Conservation (phyloP, 2,888 invertebrate genomes). For the Lysandra bellargus region DNA sequence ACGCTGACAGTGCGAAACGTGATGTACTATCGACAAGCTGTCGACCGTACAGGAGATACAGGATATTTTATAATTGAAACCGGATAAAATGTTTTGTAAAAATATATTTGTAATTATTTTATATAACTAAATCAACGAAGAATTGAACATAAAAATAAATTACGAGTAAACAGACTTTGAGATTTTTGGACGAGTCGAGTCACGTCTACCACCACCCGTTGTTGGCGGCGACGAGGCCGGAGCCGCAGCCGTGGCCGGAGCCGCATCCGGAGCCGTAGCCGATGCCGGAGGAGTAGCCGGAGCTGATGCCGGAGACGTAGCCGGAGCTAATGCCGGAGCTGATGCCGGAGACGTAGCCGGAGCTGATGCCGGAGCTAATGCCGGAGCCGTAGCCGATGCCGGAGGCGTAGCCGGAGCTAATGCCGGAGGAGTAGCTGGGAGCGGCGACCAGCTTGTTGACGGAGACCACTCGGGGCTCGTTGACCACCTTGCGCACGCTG, state of each 20-base stretch:
- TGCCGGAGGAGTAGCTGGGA: slow-evolving; percentile 43
- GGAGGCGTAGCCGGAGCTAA: slow-evolving; percentile 36
- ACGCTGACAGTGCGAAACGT: too few species aligned
- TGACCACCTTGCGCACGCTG: slow-evolving; percentile 54
- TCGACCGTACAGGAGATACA: too few species aligned
- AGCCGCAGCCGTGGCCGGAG: slow-evolving; percentile 38
- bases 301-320: slow-evolving; percentile 38
- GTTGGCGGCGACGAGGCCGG: background rate
- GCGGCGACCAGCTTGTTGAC: slow-evolving; percentile 58
- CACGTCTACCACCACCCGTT: slow-evolving; percentile 45
- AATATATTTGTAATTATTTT: slow-evolving; percentile 1
- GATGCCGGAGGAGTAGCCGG: slow-evolving; percentile 38
- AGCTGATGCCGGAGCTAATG: slow-evolving; percentile 39
- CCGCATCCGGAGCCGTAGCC: slow-evolving; percentile 42
- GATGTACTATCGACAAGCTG: too few species aligned
- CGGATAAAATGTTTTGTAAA: background rate
- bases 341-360: slow-evolving; percentile 37
- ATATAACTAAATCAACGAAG: background rate
- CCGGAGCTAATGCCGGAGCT: slow-evolving; percentile 30
- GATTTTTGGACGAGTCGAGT: background rate
- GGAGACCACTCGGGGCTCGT: slow-evolving; percentile 57
- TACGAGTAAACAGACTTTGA: background rate
- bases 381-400: slow-evolving; percentile 39
- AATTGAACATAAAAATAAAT: slow-evolving; percentile 25
- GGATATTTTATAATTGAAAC: background rate